phyloP scores from a whole-genome alignment of 2,888 invertebrate genomes.

The Germaria angustata region DNA sequence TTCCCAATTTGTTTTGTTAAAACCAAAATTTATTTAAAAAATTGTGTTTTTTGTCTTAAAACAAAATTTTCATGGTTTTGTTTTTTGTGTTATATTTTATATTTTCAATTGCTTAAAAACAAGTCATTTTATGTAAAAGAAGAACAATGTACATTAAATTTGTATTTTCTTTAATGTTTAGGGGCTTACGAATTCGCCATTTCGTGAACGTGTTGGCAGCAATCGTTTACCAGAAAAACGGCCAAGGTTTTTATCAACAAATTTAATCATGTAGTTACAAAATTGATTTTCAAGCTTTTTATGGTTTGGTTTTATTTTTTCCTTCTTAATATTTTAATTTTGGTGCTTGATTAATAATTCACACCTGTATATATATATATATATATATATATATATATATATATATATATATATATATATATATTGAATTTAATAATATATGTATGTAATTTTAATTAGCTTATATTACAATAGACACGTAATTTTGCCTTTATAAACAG shows the following conservation, averaged over 20 bases:
- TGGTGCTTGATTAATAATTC: constrained; percentile 57
- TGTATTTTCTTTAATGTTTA: constrained; percentile 66
- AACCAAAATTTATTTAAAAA: constrained; percentile 22
- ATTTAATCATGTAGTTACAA: constrained; percentile 9
- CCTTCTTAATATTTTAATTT: constrained; percentile 15
- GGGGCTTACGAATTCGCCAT: constrained; percentile 88
- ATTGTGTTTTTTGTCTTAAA: constrained; percentile 54
- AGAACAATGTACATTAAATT: constrained; percentile 36
- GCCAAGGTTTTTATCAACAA: constrained; percentile 85
- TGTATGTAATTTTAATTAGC: background rate
- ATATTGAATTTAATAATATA: too few relatives aligned
- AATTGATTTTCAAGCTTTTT: constrained; percentile 35
- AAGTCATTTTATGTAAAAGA: background rate
- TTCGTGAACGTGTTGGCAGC: constrained; percentile 93
- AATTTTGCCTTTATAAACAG: too few relatives aligned
- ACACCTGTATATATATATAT: constrained; percentile 60
- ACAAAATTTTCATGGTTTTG: constrained; percentile 29
- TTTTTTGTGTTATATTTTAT: constrained; percentile 26
- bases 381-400: too few relatives aligned
- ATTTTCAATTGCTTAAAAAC: background rate
- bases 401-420: constrained; percentile 54
- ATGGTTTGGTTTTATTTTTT: constrained; percentile 59
- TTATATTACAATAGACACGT: constrained; percentile 20
- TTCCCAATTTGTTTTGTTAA: constrained; percentile 52
- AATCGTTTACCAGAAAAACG: constrained; percentile 91